These are phyloP conservation scores for Galaxias olidus DNA, from an alignment of 2,797 vertebrate genomes.

Conservation along the genomic window DNA sequence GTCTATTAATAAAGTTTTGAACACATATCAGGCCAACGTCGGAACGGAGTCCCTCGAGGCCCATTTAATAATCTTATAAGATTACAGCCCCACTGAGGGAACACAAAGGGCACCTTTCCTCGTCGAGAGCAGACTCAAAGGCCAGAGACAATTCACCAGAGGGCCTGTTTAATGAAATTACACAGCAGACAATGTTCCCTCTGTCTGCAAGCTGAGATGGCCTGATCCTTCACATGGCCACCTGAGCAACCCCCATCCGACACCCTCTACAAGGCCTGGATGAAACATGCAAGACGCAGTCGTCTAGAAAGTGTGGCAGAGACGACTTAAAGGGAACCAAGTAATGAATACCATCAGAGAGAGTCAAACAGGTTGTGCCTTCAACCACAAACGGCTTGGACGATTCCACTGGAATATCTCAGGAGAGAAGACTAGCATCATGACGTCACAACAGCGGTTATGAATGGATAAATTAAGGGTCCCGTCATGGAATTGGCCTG, in stretches of 20 bases:
- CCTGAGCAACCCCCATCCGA: slow-evolving; percentile 19
- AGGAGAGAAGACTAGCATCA: no score
- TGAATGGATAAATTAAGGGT: neutral
- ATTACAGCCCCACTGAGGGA: no score
- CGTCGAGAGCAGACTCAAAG: neutral
- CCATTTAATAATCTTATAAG: no score
- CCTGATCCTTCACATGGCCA: slow-evolving; percentile 22
- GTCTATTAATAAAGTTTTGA: no score
- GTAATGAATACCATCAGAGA: no score
- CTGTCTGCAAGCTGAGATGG: slow-evolving; percentile 6
- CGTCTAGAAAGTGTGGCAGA: neutral
- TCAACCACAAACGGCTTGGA: no score
- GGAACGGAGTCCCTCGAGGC: no score
- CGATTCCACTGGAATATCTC: no score
- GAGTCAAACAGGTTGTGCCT: no score
- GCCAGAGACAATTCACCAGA: neutral
- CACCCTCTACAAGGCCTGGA: slow-evolving; percentile 5
- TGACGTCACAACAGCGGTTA: neutral
- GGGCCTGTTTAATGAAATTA: slow-evolving; percentile 9
- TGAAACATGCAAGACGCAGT: neutral
- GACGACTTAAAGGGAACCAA: neutral
- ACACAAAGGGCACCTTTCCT: neutral
- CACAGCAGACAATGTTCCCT: neutral
- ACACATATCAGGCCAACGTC: no score
- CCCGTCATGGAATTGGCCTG: slow-evolving; percentile 19